phyloP scores from a whole-genome alignment of 2,888 invertebrate species.

The Thyatira batis region DNA sequence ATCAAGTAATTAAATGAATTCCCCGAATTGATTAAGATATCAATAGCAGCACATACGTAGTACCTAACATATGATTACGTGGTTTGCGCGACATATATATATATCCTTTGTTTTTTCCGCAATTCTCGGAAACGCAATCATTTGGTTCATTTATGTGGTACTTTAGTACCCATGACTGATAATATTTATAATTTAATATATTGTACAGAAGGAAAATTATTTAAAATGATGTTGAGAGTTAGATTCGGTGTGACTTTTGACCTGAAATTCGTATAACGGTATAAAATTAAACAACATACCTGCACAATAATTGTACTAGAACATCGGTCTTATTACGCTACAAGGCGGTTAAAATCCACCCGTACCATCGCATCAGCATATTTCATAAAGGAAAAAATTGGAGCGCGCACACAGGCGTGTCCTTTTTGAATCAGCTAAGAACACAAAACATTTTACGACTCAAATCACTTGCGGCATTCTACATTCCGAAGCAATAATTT shows the following conservation, averaged over 20 bases:
- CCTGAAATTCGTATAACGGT: neutral
- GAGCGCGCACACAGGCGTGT: neutral
- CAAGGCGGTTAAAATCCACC: too few relatives aligned
- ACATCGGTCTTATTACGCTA: too few relatives aligned
- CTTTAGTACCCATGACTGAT: neutral
- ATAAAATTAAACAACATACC: too few relatives aligned
- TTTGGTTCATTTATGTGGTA: neutral
- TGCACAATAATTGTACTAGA: too few relatives aligned
- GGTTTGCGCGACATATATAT: neutral
- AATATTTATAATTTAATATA: too few relatives aligned
- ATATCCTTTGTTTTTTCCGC: neutral
- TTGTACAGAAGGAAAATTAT: too few relatives aligned
- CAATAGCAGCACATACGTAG: neutral
- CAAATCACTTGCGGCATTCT: slow-evolving; percentile 20
- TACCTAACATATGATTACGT: neutral
- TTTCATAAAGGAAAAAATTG: neutral
- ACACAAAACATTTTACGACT: slow-evolving; percentile 12
- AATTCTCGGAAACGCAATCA: neutral
- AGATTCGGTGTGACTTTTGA: neutral
- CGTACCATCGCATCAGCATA: too few relatives aligned
- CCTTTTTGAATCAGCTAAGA: slow-evolving; percentile 2
- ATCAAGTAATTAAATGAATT: neutral
- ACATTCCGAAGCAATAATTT: slow-evolving; percentile 35
- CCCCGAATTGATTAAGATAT: neutral
- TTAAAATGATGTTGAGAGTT: too few relatives aligned